Evolutionary conservation across 2,888 invertebrate species (phyloP).

Genomic region (Drosophila multiciliata): DNA sequence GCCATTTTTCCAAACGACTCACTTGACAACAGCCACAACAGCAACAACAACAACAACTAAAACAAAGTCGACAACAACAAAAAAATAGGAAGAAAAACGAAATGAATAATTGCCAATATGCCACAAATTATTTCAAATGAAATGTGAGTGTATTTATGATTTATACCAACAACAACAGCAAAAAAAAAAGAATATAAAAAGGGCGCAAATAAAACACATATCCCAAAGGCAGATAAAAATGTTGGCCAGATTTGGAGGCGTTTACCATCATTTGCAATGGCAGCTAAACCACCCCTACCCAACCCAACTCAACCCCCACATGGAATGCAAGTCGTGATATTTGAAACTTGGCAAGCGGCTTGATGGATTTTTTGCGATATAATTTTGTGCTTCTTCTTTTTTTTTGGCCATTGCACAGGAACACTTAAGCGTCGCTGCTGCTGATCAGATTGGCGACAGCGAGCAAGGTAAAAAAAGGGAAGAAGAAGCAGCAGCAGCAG

Average conservation of each 20-base stretch:
- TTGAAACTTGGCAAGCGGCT: constrained; percentile 75
- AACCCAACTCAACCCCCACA: neutral
- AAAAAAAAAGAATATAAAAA: constrained; percentile 8
- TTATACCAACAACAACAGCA: constrained; percentile 48
- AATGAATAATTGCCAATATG: constrained; percentile 82
- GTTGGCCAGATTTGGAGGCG: constrained; percentile 70
- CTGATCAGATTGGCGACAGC: constrained; percentile 74
- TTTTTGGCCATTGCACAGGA: constrained; percentile 40
- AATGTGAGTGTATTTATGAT: constrained; percentile 82
- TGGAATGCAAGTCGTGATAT: constrained; percentile 71
- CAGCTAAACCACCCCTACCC: constrained; percentile 1
- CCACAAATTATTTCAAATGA: constrained; percentile 81
- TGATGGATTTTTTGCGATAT: constrained; percentile 57
- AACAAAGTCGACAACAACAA: constrained; percentile 11
- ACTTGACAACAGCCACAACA: constrained; percentile 16
- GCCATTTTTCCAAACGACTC: constrained; percentile 37
- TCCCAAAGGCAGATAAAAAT: constrained; percentile 67
- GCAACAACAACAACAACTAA: neutral
- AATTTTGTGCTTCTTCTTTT: constrained; percentile 7
- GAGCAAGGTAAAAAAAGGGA: constrained; percentile 64
- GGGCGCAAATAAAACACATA: constrained; percentile 49
- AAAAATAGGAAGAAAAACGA: constrained; percentile 53
- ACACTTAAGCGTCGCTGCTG: constrained; percentile 67
- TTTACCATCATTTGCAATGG: constrained; percentile 59
- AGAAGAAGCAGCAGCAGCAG: constrained; percentile 19